A percentile compares a stretch with the other conserved stretches of the same genome.
Conservation (phyloP, 2,113 vertebrate genomes). For the Gambusia holbrooki region DNA sequence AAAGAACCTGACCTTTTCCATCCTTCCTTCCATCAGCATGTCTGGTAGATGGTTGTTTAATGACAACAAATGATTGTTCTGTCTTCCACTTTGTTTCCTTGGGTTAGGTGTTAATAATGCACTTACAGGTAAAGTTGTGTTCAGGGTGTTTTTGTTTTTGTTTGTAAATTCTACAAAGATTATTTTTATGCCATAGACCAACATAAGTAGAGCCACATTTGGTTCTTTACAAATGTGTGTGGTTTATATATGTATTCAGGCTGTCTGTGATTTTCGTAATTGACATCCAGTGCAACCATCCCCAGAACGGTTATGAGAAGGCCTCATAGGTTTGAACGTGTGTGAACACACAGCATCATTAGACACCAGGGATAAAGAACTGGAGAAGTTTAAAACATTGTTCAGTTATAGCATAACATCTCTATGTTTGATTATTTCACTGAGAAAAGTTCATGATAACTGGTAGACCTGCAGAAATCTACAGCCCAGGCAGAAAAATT, state of each 20-base stretch:
- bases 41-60: slow-evolving; percentile 40
- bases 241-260: neutral
- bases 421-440: neutral
- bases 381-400: neutral
- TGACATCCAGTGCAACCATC: neutral
- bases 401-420: neutral
- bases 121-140: neutral
- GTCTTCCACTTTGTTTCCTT: slow-evolving; percentile 18
- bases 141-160: neutral
- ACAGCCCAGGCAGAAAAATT: neutral
- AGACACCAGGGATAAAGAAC: neutral
- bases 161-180: neutral
- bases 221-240: neutral
- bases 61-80: slow-evolving; percentile 40
- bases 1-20: slow-evolving; percentile 54
- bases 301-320: neutral
- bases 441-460: neutral
- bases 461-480: neutral
- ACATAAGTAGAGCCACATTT: neutral
- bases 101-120: slow-evolving; percentile 15
- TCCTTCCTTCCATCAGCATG: slow-evolving; percentile 38
- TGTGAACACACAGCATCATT: neutral
- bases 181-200: neutral
- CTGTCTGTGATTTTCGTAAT: neutral
- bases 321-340: neutral